phyloP scores from a whole-genome alignment of 2,888 invertebrate genomes.

The Eulithis prunata region DNA sequence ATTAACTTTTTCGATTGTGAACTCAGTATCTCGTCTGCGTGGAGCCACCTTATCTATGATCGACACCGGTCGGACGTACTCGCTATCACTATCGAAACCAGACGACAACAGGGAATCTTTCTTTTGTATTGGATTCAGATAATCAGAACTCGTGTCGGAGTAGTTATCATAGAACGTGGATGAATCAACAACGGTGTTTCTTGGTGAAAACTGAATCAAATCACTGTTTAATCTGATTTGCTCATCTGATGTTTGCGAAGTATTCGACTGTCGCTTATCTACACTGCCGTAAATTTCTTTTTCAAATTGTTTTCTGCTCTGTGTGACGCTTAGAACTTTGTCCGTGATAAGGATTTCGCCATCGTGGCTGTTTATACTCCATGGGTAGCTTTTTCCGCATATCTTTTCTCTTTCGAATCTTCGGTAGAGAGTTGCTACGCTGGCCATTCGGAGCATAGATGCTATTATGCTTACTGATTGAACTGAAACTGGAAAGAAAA shows the following conservation, averaged over 20 bases:
- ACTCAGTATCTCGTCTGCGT: conserved; percentile 58
- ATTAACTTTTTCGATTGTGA: conserved; percentile 71
- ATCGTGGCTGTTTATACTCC: conserved; percentile 80
- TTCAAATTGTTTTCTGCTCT: conserved; percentile 21
- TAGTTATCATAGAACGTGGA: conserved; percentile 57
- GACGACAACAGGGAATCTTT: conserved; percentile 43
- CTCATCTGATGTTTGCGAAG: conserved; percentile 44
- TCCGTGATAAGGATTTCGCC: conserved; percentile 44
- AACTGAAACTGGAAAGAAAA: conserved; percentile 82
- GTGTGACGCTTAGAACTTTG: conserved; percentile 39
- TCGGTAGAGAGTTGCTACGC: conserved; percentile 88
- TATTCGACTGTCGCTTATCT: conserved; percentile 52
- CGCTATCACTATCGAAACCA: conserved; percentile 66
- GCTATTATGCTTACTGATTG: conserved; percentile 87
- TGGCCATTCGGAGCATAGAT: conserved; percentile 88
- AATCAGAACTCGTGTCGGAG: conserved; percentile 67
- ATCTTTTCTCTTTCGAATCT: conserved; percentile 91
- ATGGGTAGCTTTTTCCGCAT: conserved; percentile 89
- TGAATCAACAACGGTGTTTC: conserved; percentile 46
- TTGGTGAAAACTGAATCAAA: conserved; percentile 72
- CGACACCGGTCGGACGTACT: conserved; percentile 67
- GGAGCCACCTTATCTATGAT: conserved; percentile 74
- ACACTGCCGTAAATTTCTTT: conserved; percentile 63
- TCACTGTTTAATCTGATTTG: conserved; percentile 58
- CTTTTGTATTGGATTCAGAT: conserved; percentile 54